These are phyloP conservation scores for Callosobruchus maculatus DNA, from an alignment of 2,888 invertebrate species.

Conservation along the genomic window DNA sequence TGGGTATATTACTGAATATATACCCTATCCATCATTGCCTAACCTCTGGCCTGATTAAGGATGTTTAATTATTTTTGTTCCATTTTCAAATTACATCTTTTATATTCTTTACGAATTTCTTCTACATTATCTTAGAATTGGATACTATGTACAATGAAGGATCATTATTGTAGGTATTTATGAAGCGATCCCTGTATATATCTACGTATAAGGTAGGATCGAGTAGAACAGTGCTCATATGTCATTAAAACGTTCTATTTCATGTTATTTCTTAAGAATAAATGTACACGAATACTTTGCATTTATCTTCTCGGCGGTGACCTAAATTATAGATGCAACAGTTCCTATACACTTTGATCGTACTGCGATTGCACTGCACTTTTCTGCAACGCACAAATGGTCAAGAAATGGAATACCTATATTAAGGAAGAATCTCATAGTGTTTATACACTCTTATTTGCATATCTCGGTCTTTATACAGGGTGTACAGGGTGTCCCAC, in stretches of 20 bases:
- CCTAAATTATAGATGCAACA: neutral
- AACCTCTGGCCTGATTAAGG: no score
- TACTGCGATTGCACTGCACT: neutral
- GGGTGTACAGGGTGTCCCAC: no score
- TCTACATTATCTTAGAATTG: no score
- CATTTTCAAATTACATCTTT: no score
- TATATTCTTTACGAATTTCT: no score
- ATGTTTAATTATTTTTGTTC: no score
- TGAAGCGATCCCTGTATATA: neutral
- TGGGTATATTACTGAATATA: no score
- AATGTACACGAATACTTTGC: neutral
- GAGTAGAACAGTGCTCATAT: neutral
- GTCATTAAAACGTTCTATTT: neutral
- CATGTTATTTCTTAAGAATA: neutral
- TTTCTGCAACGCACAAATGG: neutral
- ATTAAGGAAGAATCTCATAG: neutral
- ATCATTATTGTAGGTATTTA: neutral
- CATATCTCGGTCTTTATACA: no score
- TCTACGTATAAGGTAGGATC: neutral
- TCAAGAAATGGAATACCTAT: neutral
- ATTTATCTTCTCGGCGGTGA: neutral
- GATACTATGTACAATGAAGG: no score
- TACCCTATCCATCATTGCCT: no score
- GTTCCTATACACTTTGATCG: neutral
- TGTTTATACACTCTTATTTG: no score